These are phyloP conservation scores for Potamarius usumacintae DNA, from an alignment of 2,113 vertebrate genomes.

Conservation along the genomic window DNA sequence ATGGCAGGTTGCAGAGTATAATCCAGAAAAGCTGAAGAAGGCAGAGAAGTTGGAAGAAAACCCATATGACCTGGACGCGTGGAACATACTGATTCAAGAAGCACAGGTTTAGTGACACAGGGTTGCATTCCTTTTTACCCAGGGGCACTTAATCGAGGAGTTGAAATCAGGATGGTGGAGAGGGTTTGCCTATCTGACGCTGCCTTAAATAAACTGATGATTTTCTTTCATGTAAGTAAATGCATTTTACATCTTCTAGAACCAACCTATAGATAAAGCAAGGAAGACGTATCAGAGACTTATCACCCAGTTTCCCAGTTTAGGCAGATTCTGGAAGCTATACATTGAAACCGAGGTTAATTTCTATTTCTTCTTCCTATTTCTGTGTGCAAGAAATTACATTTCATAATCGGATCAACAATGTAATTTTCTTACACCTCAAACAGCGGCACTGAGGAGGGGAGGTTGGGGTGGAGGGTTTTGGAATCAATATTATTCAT, in stretches of 20 bases:
- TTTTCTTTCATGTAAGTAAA: constrained; percentile 77
- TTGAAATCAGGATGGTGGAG: constrained; percentile 27
- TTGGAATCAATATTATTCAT: constrained; percentile 32
- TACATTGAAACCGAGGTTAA: constrained; percentile 99
- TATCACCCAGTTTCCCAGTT: constrained; percentile 99
- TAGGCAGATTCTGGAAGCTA: constrained; percentile 99
- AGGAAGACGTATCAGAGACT: constrained; percentile 99
- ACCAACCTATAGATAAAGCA: constrained; percentile 99
- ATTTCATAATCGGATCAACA: constrained; percentile 73
- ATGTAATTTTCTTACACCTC: constrained; percentile 80
- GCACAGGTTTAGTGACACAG: constrained; percentile 99
- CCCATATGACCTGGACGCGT: constrained; percentile 99
- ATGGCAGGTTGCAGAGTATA: constrained; percentile 88
- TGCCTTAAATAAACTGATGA: constrained; percentile 40
- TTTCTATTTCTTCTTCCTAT: constrained; percentile 71
- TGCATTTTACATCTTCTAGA: constrained; percentile 92
- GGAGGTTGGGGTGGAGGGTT: constrained; percentile 10
- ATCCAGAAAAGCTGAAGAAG: constrained; percentile 99
- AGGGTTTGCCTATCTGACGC: constrained; percentile 24
- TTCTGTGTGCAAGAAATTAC: constrained; percentile 69
- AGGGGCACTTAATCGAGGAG: constrained; percentile 67
- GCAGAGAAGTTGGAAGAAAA: constrained; percentile 99
- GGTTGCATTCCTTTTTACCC: constrained; percentile 89
- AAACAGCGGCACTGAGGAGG: background rate
- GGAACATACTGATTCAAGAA: constrained; percentile 99